Base-by-base conservation (phyloP, 1,140 invertebrate genomes). In the Hydropsyche tenuis region DNA sequence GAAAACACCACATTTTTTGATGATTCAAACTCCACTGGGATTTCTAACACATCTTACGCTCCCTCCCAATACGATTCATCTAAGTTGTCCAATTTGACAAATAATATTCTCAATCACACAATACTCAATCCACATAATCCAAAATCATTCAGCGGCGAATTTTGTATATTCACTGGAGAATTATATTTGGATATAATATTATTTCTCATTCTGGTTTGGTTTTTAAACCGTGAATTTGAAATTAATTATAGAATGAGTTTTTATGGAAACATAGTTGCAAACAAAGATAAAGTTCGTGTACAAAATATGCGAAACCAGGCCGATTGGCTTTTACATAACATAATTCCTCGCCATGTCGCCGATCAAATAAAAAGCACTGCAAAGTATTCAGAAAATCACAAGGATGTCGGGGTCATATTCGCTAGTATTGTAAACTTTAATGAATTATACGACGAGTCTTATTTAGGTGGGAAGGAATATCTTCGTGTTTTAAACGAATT, bases 381-480 rank as follows among this genome's bases (percentile, higher is more conserved):
- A 1, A 96, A 96, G 80, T 99, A 98, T 85, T 98, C 96, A 1
- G 94, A 97, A 81, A 98, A 98, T 83, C 95, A 98, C 80, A 92
- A 93, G 79, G 89, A 95, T 75, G 95, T 96, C 0, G 96, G 92
- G 0, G 96, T 98, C 12, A 93, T 98, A 75, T 98, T 99, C 80
- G 96, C 96, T 1, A 95, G 92, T 77, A 96, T 98, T 69, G 92
- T 96, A 0, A 98, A 98, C 82, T 98, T 98, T 81, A 95, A 96
- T 78, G 95, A 97, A 82, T 92, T 97, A 84, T 98, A 97, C 80
- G 96, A 98, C 81, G 97, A 98, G 80, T 95, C 94, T 30, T 99
- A 96, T 85, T 85, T 96, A 72, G 92, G 94, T 0, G 94, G 95
- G 0, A 94, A 94, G 80, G 96, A 98, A 83, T 98, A 95, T 82